Conservation (phyloP, 2,113 vertebrate species). For the Poicephalus meyeri region DNA sequence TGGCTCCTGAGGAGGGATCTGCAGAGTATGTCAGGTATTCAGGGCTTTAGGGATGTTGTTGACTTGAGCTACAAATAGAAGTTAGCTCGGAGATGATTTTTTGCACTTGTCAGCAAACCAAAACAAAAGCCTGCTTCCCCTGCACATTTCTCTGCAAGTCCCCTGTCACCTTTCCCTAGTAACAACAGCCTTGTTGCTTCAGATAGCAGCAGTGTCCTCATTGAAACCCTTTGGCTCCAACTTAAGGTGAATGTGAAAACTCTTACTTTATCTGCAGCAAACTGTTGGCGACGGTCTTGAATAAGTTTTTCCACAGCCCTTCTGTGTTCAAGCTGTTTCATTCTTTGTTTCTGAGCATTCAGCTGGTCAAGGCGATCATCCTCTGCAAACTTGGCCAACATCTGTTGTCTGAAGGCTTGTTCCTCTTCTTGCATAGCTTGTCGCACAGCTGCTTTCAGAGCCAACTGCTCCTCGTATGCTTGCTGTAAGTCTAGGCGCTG, state of each 20-base stretch:
- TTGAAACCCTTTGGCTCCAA: not conserved
- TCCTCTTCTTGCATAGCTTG: conserved; percentile 84
- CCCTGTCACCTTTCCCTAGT: not conserved
- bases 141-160: not conserved
- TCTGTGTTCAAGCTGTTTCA: conserved; percentile 90
- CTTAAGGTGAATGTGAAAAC: not conserved
- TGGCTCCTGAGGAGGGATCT: not conserved
- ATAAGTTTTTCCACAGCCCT: conserved; percentile 85
- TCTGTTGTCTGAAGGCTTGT: conserved; percentile 75
- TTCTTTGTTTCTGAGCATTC: conserved; percentile 86
- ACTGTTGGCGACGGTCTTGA: conserved; percentile 79
- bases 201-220: not conserved
- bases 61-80: not conserved
- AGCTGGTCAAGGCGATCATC: conserved; percentile 90
- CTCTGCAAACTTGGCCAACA: conserved; percentile 90
- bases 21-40: not conserved
- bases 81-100: not conserved
- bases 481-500: conserved; percentile 83
- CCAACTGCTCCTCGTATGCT: conserved; percentile 81
- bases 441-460: conserved; percentile 76
- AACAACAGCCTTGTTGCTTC: not conserved
- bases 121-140: not conserved
- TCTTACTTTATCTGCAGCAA: conserved; percentile 84
- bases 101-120: not conserved
- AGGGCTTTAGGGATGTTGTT: not conserved